A percentile compares a stretch with the other conserved stretches of the same genome.
Conservation (phyloP, 2,113 vertebrate genomes). For the Spermophilus dauricus region DNA sequence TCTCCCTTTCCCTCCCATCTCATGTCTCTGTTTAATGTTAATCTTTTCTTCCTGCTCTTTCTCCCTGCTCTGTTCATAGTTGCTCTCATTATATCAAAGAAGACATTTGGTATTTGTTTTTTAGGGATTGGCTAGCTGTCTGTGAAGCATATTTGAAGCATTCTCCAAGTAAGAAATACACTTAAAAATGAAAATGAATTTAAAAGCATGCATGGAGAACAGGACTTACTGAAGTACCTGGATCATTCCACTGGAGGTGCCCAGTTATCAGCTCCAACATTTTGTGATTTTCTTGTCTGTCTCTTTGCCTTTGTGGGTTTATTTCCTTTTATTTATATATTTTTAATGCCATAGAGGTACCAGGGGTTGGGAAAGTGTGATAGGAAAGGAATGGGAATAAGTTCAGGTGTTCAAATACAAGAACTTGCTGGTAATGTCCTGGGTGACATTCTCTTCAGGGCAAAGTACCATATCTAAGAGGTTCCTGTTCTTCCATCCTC, state of each 20-base stretch:
- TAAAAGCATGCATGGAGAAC: background rate
- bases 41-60: too few relatives aligned
- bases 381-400: background rate
- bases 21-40: too few relatives aligned
- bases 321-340: background rate
- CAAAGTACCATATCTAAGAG: background rate
- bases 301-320: background rate
- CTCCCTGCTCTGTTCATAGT: too few relatives aligned
- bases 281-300: background rate
- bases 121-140: too few relatives aligned
- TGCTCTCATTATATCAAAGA: too few relatives aligned
- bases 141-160: background rate
- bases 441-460: background rate
- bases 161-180: background rate
- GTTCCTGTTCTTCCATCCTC: background rate
- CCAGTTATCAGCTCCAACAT: background rate
- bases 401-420: background rate
- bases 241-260: background rate
- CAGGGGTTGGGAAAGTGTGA: background rate
- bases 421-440: background rate
- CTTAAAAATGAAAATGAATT: slow-evolving; percentile 18
- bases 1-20: too few relatives aligned
- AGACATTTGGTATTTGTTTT: too few relatives aligned
- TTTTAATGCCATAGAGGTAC: background rate
- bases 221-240: background rate